These are phyloP conservation scores for Oceanodroma leucorhoa DNA, from an alignment of 2,797 vertebrate genomes.

Conservation along the genomic window DNA sequence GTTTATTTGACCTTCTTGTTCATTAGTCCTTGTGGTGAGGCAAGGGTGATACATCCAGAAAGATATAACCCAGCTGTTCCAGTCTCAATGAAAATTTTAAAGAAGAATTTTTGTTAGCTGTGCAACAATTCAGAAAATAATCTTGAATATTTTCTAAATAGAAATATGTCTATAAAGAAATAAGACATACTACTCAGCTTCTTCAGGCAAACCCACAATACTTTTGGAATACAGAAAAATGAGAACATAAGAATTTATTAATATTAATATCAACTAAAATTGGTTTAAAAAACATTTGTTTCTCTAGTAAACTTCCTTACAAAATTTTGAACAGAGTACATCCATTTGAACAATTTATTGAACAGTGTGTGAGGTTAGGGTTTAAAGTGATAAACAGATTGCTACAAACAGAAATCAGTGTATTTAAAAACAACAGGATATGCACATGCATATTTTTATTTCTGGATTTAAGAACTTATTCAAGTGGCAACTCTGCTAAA, in stretches of 20 bases:
- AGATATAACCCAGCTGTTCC: neutral
- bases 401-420: neutral
- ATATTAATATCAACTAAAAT: neutral
- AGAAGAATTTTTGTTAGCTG: neutral
- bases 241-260: neutral
- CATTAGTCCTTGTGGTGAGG: neutral
- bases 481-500: neutral
- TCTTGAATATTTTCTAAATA: neutral
- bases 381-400: neutral
- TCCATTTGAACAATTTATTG: neutral
- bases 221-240: neutral
- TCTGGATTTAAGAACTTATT: neutral
- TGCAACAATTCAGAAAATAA: neutral
- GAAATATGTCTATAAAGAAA: neutral
- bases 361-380: neutral
- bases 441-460: neutral
- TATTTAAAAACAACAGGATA: slow-evolving; percentile 4
- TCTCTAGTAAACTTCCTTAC: neutral
- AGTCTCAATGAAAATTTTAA: neutral
- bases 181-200: neutral
- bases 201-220: neutral
- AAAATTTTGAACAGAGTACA: neutral
- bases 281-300: neutral
- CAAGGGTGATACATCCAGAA: neutral
- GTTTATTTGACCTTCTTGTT: neutral